Percentiles rank a stretch among this genome's conserved stretches.
phyloP scores from a whole-genome alignment of 92 coral and sea anemone genomes.

The Phenganax marumi region DNA sequence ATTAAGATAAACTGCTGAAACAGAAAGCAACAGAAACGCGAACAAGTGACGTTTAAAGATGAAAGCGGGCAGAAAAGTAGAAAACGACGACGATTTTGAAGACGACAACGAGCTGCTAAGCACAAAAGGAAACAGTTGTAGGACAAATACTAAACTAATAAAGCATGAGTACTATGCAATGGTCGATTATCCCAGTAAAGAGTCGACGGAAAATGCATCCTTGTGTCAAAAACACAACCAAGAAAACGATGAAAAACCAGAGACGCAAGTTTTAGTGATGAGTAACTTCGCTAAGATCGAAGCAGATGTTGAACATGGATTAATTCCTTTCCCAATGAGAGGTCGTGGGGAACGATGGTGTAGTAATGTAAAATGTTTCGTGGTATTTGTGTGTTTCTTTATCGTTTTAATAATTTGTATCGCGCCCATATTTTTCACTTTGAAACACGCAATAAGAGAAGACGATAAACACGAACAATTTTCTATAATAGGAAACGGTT shows the following conservation, averaged over 20 bases:
- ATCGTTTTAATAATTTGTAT: not conserved
- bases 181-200: not conserved
- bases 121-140: not conserved
- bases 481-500: not conserved
- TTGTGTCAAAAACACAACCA: conserved; percentile 1
- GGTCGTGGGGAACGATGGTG: conserved; percentile 12
- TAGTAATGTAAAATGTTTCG: conserved; percentile 13
- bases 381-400: not conserved
- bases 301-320: conserved; percentile 1
- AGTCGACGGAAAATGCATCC: not conserved
- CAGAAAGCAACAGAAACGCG: not conserved
- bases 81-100: not conserved
- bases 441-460: not conserved
- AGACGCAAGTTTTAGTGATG: not conserved
- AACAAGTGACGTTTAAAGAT: not conserved
- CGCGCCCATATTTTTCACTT: conserved; percentile 3
- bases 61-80: not conserved
- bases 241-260: not conserved
- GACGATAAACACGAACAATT: conserved; percentile 18
- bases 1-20: not conserved
- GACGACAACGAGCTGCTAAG: not conserved
- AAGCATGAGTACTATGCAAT: not conserved
- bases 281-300: conserved; percentile 6
- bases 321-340: not conserved
- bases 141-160: conserved; percentile 1